Evolutionary conservation across 2,888 invertebrate species (phyloP).

Genomic region (Labia minor): DNA sequence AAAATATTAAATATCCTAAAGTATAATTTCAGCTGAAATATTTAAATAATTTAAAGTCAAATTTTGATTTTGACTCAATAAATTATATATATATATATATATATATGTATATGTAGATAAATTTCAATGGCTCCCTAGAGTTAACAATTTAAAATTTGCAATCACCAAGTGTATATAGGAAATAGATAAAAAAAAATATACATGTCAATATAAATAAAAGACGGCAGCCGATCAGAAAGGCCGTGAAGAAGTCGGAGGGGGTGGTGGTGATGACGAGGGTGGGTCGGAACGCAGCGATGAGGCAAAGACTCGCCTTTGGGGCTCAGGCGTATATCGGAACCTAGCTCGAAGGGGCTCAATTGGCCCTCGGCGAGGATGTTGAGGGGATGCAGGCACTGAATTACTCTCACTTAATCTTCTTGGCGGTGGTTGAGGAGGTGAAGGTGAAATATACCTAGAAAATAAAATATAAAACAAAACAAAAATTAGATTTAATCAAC

Average conservation of each 20-base stretch:
- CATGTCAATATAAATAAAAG: background rate
- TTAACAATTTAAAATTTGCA: background rate
- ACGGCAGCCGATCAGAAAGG: background rate
- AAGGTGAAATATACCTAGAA: constrained; percentile 47
- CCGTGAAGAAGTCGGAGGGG: background rate
- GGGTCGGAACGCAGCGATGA: background rate
- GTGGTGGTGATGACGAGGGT: background rate
- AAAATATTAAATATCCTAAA: too few relatives aligned
- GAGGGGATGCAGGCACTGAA: constrained; percentile 59
- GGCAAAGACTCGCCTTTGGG: constrained; percentile 34
- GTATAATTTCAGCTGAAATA: too few relatives aligned
- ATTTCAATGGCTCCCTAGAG: constrained; percentile 5
- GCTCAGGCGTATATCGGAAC: constrained; percentile 40
- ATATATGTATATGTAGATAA: background rate
- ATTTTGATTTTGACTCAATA: too few relatives aligned
- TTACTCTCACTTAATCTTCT: constrained; percentile 54
- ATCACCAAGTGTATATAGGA: background rate
- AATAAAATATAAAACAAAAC: constrained; percentile 15
- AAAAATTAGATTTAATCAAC: constrained; percentile 8
- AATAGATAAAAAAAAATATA: background rate
- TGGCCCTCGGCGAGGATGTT: constrained; percentile 35
- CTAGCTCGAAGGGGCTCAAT: constrained; percentile 43
- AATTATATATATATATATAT: too few relatives aligned
- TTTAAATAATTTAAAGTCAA: too few relatives aligned
- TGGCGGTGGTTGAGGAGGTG: constrained; percentile 50